Conservation (phyloP, 2,888 invertebrate species). For the Eristalinus sepulchralis region DNA sequence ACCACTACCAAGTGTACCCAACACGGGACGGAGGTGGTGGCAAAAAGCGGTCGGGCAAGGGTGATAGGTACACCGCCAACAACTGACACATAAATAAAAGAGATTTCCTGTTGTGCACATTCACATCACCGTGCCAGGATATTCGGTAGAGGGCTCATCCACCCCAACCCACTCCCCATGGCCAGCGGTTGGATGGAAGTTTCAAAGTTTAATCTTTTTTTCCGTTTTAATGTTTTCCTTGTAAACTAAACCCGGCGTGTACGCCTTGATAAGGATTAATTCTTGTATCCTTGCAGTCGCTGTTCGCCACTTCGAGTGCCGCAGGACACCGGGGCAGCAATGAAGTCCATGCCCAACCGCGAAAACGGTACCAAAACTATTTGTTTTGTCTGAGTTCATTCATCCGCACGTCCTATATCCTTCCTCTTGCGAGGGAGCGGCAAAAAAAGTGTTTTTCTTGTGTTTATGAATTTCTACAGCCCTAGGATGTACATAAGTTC, state of each 20-base stretch:
- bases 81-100: constrained; percentile 47
- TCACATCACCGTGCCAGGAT: not conserved
- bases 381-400: constrained; percentile 63
- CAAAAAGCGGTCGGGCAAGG: not conserved
- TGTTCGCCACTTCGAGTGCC: not conserved
- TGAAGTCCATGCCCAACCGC: constrained; percentile 29
- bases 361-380: constrained; percentile 40
- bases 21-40: constrained; percentile 2
- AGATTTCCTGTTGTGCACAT: constrained; percentile 56
- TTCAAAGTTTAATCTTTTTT: constrained; percentile 1
- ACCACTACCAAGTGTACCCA: constrained; percentile 48
- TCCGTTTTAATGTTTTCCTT: constrained; percentile 12
- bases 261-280: constrained; percentile 59
- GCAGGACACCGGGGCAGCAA: not conserved
- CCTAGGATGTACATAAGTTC: constrained; percentile 16
- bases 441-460: constrained; percentile 3
- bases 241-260: constrained; percentile 26
- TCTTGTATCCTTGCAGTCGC: constrained; percentile 39
- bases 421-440: not conserved
- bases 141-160: constrained; percentile 39
- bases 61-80: constrained; percentile 28
- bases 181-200: constrained; percentile 24
- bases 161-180: constrained; percentile 11
- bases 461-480: constrained; percentile 38
- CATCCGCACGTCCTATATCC: constrained; percentile 39